Evolutionary conservation across 2,797 vertebrate species (phyloP).

Genomic region (Catostomus latipinnis): DNA sequence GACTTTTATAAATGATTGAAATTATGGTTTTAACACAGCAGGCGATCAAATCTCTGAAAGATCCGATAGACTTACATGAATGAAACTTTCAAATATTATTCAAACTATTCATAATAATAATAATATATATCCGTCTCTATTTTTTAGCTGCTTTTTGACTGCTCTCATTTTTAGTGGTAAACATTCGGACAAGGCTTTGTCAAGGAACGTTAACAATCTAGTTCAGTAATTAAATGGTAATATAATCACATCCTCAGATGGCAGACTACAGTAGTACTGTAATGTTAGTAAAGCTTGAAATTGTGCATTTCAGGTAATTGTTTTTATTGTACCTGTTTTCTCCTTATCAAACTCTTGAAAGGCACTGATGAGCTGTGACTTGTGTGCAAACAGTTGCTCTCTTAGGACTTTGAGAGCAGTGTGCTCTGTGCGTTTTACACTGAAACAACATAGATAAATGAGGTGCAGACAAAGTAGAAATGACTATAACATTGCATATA

Average conservation of each 20-base stretch:
- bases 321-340: constrained; percentile 72
- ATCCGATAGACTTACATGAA: no score
- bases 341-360: constrained; percentile 82
- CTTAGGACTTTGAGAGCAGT: constrained; percentile 89
- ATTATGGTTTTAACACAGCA: no score
- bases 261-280: background rate
- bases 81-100: no score
- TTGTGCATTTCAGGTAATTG: background rate
- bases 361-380: constrained; percentile 83
- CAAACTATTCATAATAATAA: no score
- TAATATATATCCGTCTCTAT: no score
- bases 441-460: constrained; percentile 62
- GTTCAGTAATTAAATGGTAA: background rate
- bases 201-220: no score
- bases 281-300: background rate
- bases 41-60: no score
- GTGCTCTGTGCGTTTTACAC: constrained; percentile 88
- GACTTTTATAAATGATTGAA: no score
- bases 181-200: no score
- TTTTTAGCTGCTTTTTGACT: no score
- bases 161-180: no score
- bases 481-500: background rate
- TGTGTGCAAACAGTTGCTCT: constrained; percentile 91
- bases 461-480: background rate
- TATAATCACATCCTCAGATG: background rate